A percentile compares a stretch with the other conserved stretches of the same genome.
Conservation (phyloP, 2,888 invertebrate genomes). For the Hemicrepidius hirtus region DNA sequence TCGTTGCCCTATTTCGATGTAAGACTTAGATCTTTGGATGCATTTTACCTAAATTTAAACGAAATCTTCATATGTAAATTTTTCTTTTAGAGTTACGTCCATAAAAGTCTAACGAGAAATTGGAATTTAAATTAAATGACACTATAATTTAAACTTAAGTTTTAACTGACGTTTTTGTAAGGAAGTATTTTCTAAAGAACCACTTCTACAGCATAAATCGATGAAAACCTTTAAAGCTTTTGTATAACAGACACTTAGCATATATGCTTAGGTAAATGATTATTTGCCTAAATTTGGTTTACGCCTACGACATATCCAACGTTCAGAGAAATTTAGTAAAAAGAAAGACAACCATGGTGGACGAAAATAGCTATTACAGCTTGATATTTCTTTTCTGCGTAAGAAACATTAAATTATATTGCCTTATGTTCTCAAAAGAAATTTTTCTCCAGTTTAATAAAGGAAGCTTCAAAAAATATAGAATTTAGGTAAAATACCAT, state of each 20-base stretch:
- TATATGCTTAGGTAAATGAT: no score
- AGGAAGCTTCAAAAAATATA: neutral
- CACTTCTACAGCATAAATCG: neutral
- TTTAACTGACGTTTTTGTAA: slow-evolving; percentile 4
- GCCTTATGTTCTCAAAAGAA: neutral
- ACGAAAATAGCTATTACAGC: neutral
- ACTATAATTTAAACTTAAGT: slow-evolving; percentile 12
- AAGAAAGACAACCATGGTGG: no score
- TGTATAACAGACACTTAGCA: no score
- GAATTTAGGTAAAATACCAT: neutral
- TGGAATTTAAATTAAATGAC: slow-evolving; percentile 25
- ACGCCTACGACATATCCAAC: no score
- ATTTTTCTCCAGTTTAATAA: neutral
- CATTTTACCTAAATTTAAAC: slow-evolving; percentile 2
- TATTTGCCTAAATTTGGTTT: no score
- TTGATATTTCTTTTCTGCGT: neutral
- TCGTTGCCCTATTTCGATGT: slow-evolving; percentile 6
- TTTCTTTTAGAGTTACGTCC: slow-evolving; percentile 5
- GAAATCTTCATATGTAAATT: slow-evolving; percentile 19
- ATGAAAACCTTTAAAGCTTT: neutral
- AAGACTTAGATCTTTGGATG: neutral
- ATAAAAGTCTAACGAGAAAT: slow-evolving; percentile 16
- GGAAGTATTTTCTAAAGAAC: neutral
- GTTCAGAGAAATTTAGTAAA: no score
- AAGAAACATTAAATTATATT: neutral